Percentiles rank a stretch among this genome's conserved stretches.
These are phyloP conservation scores for Zosterops lateralis DNA, from an alignment of 2,113 vertebrate genomes.

Conservation along the genomic window DNA sequence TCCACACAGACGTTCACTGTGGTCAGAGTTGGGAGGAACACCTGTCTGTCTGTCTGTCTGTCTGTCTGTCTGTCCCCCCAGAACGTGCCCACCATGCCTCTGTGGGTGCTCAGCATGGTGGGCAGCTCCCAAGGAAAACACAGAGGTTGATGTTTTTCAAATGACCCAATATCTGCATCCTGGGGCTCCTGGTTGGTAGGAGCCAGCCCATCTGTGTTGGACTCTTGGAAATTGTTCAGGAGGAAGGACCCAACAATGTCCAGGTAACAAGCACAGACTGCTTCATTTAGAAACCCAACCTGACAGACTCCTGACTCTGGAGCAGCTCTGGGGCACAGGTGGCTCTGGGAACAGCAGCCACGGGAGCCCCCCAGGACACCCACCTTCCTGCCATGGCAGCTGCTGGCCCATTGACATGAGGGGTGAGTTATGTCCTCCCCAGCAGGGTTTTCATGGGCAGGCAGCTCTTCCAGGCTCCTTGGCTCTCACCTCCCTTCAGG, in stretches of 20 bases:
- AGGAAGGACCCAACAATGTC: neutral
- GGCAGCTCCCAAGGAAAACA: neutral
- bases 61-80: neutral
- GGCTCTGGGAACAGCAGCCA: neutral
- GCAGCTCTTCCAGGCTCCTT: neutral
- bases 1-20: fast-evolving
- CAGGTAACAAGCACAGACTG: neutral
- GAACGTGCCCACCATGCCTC: fast-evolving
- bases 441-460: neutral
- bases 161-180: fast-evolving
- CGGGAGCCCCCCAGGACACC: neutral
- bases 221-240: neutral
- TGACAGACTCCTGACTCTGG: neutral
- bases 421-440: neutral
- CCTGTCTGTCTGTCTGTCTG: neutral
- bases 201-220: fast-evolving
- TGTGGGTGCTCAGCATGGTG: fast-evolving
- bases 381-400: neutral
- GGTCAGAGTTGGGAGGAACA: neutral
- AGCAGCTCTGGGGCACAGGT: neutral
- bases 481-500: neutral
- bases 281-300: neutral
- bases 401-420: fast-evolving
- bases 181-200: neutral
- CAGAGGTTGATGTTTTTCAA: neutral